Evolutionary conservation across 2,113 vertebrate species (phyloP), one percentile per base, ranked within the genome.

Genomic region (Thunnus maccoyii): DNA sequence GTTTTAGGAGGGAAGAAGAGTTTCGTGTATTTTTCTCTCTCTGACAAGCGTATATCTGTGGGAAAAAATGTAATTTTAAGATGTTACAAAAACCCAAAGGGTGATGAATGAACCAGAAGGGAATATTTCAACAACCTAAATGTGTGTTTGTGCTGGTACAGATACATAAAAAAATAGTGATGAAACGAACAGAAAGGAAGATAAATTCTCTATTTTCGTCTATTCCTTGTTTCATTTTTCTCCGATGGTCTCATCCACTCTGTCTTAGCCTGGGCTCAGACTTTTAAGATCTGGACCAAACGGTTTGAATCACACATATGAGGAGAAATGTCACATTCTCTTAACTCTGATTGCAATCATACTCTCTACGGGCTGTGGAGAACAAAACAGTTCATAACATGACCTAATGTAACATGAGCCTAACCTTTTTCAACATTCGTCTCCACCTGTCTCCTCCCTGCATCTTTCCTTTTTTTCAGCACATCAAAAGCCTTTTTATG

Each of bases 111-210:
- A 56, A 78, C 44, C 44, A 20, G 27, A 13, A 12, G 63, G 72
- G 18, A 61, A 68, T 60, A 69, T 76, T 78, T 72, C 62, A 68
- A 25, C 52, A 54, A 72, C 41, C 58, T 58, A 63, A 76, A 66
- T 60, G 74, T 0, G 73, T 72, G 47, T 83, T 83, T 83, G 61
- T 17, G 72, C 51, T 63, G 61, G 1, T 72, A 48, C 76, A 3
- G 63, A 50, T 48, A 50, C 3, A 0, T 36, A 56, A 65, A 27
- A 32, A 65, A 80, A 87, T 80, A 82, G 78, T 82, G 80, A 86
- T 80, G 77, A 88, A 83, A 87, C 82, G 25, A 86, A 84, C 2
- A 82, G 75, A 50, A 86, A 87, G 71, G 20, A 50, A 50, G 46
- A 58, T 41, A 77, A 54, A 48, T 55, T 72, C 51, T 41, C 32